Base-by-base conservation (phyloP, 2,888 invertebrate genomes). In the Trachelus iudaicus region DNA sequence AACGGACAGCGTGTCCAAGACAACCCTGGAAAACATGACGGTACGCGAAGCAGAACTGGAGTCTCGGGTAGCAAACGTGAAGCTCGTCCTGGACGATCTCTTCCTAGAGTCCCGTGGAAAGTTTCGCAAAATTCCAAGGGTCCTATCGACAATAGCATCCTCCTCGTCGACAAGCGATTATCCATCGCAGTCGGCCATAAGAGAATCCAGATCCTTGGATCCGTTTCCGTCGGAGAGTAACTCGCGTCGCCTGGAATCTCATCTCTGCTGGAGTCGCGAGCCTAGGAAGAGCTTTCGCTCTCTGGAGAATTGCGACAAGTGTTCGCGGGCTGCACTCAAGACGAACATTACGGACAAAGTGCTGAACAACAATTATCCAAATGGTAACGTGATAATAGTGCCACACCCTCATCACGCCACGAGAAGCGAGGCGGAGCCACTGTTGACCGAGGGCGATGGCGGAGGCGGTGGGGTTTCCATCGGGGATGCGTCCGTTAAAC, bases 121-220 rank as follows among this genome's bases (percentile, higher is more conserved):
- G 76, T 83, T 86, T n/a, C 82, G 87, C 0, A 90, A 88, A 73
- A 89, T 87, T 73, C 83, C 87, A 1, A 84, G 94, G 80, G 94
- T 94, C 31, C 89, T 95, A 76, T 95, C 95, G 76, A 95, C 94
- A 78, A 95, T 95, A 78, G 94, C 95, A 31, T 94, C 95, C 73
- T 94, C 94, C 80, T 88, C 89, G n/a, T 87, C 90, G 13, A 90
- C 90, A 6, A 89, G 88, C 77, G 91, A 92, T 75, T 89, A 89
- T 84, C 89, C 91, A 34, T 85, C 86, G 3, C 84, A 87, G 75
- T 81, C 87, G 78, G 84, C 87, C 33, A 92, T 95, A 80, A 92
- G 94, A 34, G 95, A 94, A 87, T 94, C 95, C 0, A 93, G 94
- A 81, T 95, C 95, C 0, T 90, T 95, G 80, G 95, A 96, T 88